These are phyloP conservation scores for Dolichotis patagonum DNA, from an alignment of 2,113 vertebrate genomes.

Conservation along the genomic window DNA sequence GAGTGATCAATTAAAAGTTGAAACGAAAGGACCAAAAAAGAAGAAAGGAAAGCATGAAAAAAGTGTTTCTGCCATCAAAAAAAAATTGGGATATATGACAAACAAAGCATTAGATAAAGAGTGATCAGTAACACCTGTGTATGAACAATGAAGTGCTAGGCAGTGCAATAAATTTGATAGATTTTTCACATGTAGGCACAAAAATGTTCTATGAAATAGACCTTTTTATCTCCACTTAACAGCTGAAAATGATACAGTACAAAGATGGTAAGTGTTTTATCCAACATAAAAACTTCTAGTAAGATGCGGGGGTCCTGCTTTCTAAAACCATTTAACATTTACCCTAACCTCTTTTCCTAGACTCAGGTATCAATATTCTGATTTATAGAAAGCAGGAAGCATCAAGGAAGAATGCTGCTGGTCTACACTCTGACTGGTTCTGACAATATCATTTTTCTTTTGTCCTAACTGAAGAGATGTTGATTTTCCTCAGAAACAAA, in stretches of 20 bases:
- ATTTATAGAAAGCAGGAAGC: neutral
- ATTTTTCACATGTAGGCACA: neutral
- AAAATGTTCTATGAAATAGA: neutral
- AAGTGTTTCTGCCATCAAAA: neutral
- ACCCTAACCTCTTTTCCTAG: neutral
- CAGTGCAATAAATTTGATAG: neutral
- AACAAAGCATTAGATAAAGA: neutral
- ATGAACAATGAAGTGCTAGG: neutral
- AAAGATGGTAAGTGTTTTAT: conserved; percentile 14
- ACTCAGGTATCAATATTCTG: neutral
- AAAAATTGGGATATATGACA: neutral
- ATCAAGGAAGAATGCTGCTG: neutral
- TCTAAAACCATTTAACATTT: neutral
- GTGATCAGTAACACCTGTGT: neutral
- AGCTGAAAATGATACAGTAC: neutral
- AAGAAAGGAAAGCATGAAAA: neutral
- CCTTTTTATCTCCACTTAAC: neutral
- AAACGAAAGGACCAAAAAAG: neutral
- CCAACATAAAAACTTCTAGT: neutral
- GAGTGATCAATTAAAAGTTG: conserved; percentile 40
- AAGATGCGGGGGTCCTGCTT: neutral
- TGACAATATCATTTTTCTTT: neutral
- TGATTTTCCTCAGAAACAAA: neutral
- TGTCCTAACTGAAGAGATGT: neutral
- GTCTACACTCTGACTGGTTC: neutral